A percentile compares a stretch with the other conserved stretches of the same genome.
These are phyloP conservation scores for Megalops atlanticus DNA, from an alignment of 2,113 vertebrate genomes.

Conservation along the genomic window DNA sequence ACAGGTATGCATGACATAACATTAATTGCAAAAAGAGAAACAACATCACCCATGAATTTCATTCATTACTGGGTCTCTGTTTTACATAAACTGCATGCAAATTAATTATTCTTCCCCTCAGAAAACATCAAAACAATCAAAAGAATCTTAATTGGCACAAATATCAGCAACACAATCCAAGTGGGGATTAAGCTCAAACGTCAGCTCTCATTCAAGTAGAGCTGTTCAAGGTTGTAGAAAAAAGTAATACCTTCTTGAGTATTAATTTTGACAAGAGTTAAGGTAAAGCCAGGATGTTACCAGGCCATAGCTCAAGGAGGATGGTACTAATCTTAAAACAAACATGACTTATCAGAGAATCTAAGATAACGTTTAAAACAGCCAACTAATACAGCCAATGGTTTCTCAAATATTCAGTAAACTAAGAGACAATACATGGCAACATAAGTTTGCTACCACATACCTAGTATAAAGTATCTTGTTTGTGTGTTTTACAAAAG, in stretches of 20 bases:
- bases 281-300: not conserved
- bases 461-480: no score
- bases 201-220: conserved; percentile 22
- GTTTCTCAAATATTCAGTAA: no score
- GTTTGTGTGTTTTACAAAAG: no score
- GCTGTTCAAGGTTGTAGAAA: conserved; percentile 40
- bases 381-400: no score
- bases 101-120: conserved; percentile 29
- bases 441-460: no score
- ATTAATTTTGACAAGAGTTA: not conserved
- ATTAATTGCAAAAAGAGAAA: conserved; percentile 29
- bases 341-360: no score
- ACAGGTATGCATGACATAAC: conserved; percentile 63
- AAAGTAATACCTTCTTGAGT: not conserved
- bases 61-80: conserved; percentile 28
- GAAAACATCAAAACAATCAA: conserved; percentile 27
- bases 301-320: not conserved
- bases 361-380: no score
- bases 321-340: no score
- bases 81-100: conserved; percentile 5
- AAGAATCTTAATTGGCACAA: conserved; percentile 46
- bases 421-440: no score
- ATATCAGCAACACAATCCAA: conserved; percentile 28
- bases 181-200: conserved; percentile 40
- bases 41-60: not conserved